Conservation (phyloP, 2,113 vertebrate species). For the Corvus cornix region DNA sequence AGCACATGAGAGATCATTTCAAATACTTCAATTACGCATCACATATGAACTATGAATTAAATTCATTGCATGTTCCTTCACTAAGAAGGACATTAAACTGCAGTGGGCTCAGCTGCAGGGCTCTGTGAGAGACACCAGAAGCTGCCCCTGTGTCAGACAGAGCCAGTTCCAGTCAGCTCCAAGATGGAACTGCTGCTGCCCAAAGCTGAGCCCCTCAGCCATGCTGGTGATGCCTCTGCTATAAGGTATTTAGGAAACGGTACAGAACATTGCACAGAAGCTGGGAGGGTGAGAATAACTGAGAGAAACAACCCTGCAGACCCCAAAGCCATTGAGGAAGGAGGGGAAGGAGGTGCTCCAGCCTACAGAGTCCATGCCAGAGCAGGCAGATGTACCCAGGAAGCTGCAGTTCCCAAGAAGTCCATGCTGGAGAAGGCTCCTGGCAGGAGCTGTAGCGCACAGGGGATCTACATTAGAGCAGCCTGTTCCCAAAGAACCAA, state of each 20-base stretch:
- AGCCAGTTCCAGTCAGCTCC: background rate
- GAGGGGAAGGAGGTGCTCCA: background rate
- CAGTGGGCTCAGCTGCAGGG: background rate
- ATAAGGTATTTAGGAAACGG: background rate
- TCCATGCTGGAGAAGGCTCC: background rate
- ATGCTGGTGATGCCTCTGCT: too few species aligned
- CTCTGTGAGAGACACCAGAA: background rate
- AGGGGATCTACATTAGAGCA: background rate
- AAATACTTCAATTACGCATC: slow-evolving; percentile 39
- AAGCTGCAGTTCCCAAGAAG: background rate
- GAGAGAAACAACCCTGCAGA: background rate
- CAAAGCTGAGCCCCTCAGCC: background rate
- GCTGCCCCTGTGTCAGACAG: accelerated
- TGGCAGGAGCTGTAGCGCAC: background rate
- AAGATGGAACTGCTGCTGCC: background rate
- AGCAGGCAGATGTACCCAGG: background rate
- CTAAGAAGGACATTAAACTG: background rate
- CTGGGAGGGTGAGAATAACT: background rate
- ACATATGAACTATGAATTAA: slow-evolving; percentile 8
- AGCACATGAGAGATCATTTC: slow-evolving; percentile 37
- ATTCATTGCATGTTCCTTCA: background rate
- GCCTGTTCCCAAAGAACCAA: background rate
- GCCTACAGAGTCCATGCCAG: accelerated
- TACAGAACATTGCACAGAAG: background rate
- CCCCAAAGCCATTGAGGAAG: background rate